Base-by-base conservation (phyloP, 92 coral and sea anemone species). In the Isaurus tuberculatus region DNA sequence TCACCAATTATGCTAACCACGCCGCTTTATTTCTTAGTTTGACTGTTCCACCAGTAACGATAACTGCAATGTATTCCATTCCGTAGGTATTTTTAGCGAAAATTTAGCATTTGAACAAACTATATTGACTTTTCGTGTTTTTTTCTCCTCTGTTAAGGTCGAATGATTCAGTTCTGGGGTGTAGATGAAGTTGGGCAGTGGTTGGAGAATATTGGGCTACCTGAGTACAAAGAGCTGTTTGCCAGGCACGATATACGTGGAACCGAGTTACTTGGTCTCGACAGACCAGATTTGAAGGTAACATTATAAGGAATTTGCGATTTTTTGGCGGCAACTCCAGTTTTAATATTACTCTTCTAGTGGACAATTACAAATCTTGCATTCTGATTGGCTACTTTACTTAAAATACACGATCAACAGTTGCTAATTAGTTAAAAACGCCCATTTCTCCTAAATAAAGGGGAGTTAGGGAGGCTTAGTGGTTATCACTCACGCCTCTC, bases 101-200 rank as follows among this genome's bases (percentile, higher is more conserved):
- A n/a, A n/a, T n/a, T 22, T 0, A 19, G 26, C 63, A 2, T 4
- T n/a, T n/a, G n/a, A n/a, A n/a, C n/a, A n/a, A 19, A 55, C 10
- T n/a, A 3, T 51, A 5, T 19, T 23, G 13, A 10, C 30, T 60
- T 60, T n/a, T 26, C 2, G 34, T 29, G 10, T 14, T 63, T 9
- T 19, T 2, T 25, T 63, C 9, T 60, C 20, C 32, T 64, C 63
- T 75, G 57, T 25, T 27, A 40, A 95, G 98, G 99, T 78, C 92
- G 93, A 58, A 96, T 96, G 98, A 94, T 96, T 29, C 89, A 90
- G 88, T 96, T 92, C 86, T 96, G 99, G 99, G 92, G 98, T 5
- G 98, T 96, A 2, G 94, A 92, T 16, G 99, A 96, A 78, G 98
- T 94, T 51, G 92, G 98, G 6, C 81, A 72, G 43, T 96, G 99